Base-by-base conservation (phyloP, 2,113 vertebrate species). In the Scomber colias region DNA sequence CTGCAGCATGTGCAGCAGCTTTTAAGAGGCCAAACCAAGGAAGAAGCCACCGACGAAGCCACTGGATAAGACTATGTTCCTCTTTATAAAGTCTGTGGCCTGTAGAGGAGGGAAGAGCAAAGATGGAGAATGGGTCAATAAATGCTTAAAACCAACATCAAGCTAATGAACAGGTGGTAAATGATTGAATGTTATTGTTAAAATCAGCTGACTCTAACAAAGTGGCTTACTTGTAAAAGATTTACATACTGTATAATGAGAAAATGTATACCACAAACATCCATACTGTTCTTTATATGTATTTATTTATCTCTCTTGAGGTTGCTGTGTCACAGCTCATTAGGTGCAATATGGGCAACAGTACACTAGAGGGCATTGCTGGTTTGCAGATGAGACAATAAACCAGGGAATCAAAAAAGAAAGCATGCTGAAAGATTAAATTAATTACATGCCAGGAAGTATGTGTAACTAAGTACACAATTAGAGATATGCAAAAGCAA, bases 1-100 rank as follows among this genome's bases (percentile, higher is more conserved):
- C 15, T 5, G 60, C n/a, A 1, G 44, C 13, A 12, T 3, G 31
- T 1, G 59, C 13, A 0, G 60, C 24, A 0, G 30, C 56, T 79
- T 82, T 85, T 96, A 99, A 0, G 98, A 99, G 0, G 97, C 98
- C 91, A 99, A 90, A 60, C 98, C 98, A 79, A 99, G 88, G 84
- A 99, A 95, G 94, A 99, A 99, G 65, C 98, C 98, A 70, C 98
- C 98, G 54, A 98, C 94, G 77, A 99, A 99, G 12, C 98, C 98
- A 57, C 98, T 96, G 89, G 98, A 98, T 82, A 99, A 89, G 82
- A 99, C 97, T 5, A 99, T 97, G 94, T 99, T 99, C 93, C 97
- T 96, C 87, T 99, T 99, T 84, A 99, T 93, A 89, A 99, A 99
- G 86, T 99, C 97, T 92, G 97, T 96, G 57, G 97, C 97, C 98